These are phyloP conservation scores for Calameuta pallipes DNA, from an alignment of 2,888 invertebrate genomes.

Conservation along the genomic window DNA sequence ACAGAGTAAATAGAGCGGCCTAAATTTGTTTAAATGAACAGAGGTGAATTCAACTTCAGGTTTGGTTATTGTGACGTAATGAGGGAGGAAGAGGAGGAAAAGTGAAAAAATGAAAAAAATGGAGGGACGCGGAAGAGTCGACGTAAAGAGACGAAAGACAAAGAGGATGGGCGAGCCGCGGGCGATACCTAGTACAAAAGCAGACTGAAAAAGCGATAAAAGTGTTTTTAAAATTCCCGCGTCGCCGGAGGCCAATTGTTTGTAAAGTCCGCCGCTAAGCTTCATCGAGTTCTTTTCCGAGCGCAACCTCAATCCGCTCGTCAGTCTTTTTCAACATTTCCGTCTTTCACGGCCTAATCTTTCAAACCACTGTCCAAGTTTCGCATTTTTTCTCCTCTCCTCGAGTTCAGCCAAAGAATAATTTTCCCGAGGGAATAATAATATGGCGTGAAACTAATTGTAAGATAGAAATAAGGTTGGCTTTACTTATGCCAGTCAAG, in stretches of 20 bases:
- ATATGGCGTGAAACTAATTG: constrained; percentile 8
- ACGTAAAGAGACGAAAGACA: constrained; percentile 15
- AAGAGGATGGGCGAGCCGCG: constrained; percentile 11
- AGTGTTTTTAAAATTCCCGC: constrained; percentile 55
- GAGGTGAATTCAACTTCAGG: too few species aligned
- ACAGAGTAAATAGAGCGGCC: too few species aligned
- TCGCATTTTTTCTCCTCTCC: constrained; percentile 20
- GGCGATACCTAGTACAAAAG: constrained; percentile 31
- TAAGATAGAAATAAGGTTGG: too few species aligned
- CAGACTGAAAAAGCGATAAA: constrained; percentile 43
- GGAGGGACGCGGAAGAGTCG: constrained; percentile 13
- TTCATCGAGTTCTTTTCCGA: constrained; percentile 15
- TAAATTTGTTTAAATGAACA: too few species aligned
- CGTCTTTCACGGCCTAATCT: constrained; percentile 17
- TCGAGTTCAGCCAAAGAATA: constrained; percentile 24
- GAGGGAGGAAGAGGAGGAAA: neutral
- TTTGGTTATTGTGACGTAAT: too few species aligned
- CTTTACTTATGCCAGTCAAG: too few species aligned
- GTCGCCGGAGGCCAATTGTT: constrained; percentile 53
- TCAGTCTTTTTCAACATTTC: constrained; percentile 20
- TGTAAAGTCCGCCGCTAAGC: constrained; percentile 47
- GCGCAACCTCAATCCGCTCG: constrained; percentile 18
- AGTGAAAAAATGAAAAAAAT: constrained; percentile 6
- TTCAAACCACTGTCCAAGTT: too few species aligned
- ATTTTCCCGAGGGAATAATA: constrained; percentile 40